phyloP scores from a whole-genome alignment of 2,797 vertebrate species.

The Tachyglossus aculeatus region DNA sequence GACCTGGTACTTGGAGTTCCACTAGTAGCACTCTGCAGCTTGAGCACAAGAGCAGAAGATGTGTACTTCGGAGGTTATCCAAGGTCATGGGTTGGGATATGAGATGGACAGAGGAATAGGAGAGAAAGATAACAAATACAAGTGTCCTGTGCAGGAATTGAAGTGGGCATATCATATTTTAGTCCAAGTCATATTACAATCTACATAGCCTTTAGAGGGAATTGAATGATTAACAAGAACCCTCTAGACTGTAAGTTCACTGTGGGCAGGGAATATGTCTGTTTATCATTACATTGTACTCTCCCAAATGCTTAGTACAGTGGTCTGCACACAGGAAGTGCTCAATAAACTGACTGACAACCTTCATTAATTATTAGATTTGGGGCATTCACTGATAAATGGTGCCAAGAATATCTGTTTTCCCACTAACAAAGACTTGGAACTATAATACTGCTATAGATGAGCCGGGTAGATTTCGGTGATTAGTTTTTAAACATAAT shows the following conservation, averaged over 20 bases:
- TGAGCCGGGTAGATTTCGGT: conserved; percentile 22
- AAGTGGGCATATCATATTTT: too few species aligned
- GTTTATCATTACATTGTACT: too few species aligned
- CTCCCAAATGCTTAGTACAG: too few species aligned
- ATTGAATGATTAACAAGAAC: conserved; percentile 42
- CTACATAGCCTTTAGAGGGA: conserved; percentile 28
- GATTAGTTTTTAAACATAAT: conserved; percentile 41
- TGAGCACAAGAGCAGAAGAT: too few species aligned
- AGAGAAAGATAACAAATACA: conserved; percentile 6
- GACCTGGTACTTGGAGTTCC: too few species aligned
- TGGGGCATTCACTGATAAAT: conserved; percentile 46
- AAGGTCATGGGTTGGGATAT: too few species aligned
- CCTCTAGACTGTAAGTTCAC: too few species aligned
- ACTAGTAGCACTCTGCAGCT: too few species aligned
- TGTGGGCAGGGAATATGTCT: too few species aligned
- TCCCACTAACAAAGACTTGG: conserved; percentile 40
- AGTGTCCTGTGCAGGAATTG: neutral
- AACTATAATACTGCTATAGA: conserved; percentile 25
- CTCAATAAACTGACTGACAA: too few species aligned
- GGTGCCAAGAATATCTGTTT: conserved; percentile 30
- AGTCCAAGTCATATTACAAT: conserved; percentile 44
- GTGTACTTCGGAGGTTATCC: too few species aligned
- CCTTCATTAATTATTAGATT: conserved; percentile 44
- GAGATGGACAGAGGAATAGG: neutral
- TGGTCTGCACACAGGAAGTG: too few species aligned